These are phyloP conservation scores for Austrolebias charrua DNA, from an alignment of 2,797 vertebrate genomes.

Conservation along the genomic window DNA sequence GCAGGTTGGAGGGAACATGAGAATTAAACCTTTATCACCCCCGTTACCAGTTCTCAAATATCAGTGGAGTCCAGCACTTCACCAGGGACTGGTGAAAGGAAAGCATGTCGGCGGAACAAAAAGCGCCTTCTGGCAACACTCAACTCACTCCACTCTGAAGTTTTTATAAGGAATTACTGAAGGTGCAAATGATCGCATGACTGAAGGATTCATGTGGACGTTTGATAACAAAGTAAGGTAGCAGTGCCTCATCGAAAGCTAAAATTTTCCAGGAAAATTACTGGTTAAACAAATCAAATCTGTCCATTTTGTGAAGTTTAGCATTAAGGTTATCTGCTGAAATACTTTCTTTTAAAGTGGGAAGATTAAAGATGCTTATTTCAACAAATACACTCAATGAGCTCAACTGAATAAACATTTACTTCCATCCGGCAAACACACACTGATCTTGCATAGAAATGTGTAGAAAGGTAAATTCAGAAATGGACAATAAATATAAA, in stretches of 20 bases:
- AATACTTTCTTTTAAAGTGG: background rate
- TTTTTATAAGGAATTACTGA: conserved; percentile 56
- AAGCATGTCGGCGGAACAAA: conserved; percentile 75
- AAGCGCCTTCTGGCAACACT: conserved; percentile 71
- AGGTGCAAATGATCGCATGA: conserved; percentile 35
- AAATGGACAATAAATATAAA: too few relatives aligned
- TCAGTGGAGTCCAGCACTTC: conserved; percentile 84
- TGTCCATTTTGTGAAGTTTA: background rate
- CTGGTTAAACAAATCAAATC: background rate
- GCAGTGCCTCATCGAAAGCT: background rate
- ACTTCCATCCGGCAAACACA: background rate
- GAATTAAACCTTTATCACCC: conserved; percentile 85
- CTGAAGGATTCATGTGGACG: conserved; percentile 15
- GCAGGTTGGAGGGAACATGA: conserved; percentile 80
- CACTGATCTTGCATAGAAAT: too few relatives aligned
- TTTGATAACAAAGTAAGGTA: conserved; percentile 15
- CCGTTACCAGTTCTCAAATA: conserved; percentile 82
- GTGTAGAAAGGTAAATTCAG: too few relatives aligned
- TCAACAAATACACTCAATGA: too few relatives aligned
- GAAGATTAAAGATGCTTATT: too few relatives aligned
- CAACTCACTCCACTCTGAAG: conserved; percentile 65
- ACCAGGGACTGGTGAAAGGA: conserved; percentile 75
- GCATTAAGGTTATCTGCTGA: conserved; percentile 13
- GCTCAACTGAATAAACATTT: background rate
- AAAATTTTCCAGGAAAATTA: conserved; percentile 7